Evolutionary conservation across 2,888 invertebrate genomes (phyloP), one percentile per base, ranked within the genome.

Genomic region (Eupithecia inturbata): DNA sequence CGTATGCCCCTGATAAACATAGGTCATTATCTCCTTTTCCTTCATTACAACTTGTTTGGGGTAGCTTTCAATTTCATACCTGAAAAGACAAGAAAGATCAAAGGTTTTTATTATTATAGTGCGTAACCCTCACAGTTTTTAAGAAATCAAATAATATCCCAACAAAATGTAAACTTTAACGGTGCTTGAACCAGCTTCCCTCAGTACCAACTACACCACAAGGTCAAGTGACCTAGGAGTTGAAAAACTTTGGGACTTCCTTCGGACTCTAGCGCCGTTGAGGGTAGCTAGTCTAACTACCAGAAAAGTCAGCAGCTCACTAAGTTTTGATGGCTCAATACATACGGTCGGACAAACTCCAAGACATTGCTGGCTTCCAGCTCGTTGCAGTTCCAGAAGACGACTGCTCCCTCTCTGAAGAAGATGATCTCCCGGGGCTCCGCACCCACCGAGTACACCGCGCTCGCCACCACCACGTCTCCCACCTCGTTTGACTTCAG

Each of bases 321-420:
- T 49, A 0, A 49, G 6, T n/a, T 19, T 49, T 49, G 19, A 49
- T 0, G 4, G 4, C 41, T 19, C 6, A 45, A 53, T 73, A 75
- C 89, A 82, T 76, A 93, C 94, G 93, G 90, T 78, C 95, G 96
- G 70, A 98, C 88, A 89, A 98, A 97, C 57, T 95, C 95, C 26
- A 98, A 89, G 0, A 98, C 95, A 91, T 97, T 97, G 78, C 95
- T 95, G 53, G 96, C 96, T 86, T 98, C 98, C 71, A 97, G 84
- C 80, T 98, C 97, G 0, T 96, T 95, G 83, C 98, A 96, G 89
- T 98, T 98, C 98, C 98, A 98, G 89, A 99, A 96, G 0, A 99
- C 98, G 0, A 98, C 96, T 3, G 97, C 97, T 1, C 99, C 99
- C 89, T 99, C 98, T 49, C 97, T 95, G 87, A 98, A 99, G 90